Conservation (phyloP, 1,140 invertebrate genomes). For the Nautilus pompilius region DNA sequence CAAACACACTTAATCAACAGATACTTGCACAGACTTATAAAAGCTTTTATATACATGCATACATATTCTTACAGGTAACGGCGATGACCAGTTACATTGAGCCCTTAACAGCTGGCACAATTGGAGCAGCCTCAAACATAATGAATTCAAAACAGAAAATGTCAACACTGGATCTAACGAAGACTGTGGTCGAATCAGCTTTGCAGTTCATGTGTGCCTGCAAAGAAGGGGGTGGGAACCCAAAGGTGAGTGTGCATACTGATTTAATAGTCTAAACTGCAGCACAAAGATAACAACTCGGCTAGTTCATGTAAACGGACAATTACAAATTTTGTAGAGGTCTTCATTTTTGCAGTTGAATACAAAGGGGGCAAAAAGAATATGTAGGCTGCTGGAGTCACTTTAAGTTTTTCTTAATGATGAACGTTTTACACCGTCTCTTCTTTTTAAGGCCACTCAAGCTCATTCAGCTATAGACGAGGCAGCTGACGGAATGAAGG, state of each 20-base stretch:
- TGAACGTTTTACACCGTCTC: not conserved
- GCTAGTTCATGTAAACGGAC: no score
- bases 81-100: conserved; percentile 82
- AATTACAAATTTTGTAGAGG: no score
- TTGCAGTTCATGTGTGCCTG: conserved; percentile 80
- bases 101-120: conserved; percentile 75
- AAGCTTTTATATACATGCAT: not conserved
- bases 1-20: no score
- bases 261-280: no score
- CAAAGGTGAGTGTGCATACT: conserved; percentile 35
- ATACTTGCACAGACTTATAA: no score
- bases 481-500: conserved; percentile 71
- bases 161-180: conserved; percentile 84
- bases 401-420: no score
- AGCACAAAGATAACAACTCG: no score
- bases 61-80: conserved; percentile 59
- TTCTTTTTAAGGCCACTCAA: conserved; percentile 69
- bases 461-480: conserved; percentile 82
- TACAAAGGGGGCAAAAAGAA: no score
- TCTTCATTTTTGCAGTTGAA: no score
- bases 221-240: conserved; percentile 66
- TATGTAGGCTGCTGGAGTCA: no score
- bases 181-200: conserved; percentile 89
- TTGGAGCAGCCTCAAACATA: conserved; percentile 82
- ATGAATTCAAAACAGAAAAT: conserved; percentile 87